Evolutionary conservation across 1,140 invertebrate genomes (phyloP), one percentile per base, ranked within the genome.

Genomic region (Heterodera carotae): DNA sequence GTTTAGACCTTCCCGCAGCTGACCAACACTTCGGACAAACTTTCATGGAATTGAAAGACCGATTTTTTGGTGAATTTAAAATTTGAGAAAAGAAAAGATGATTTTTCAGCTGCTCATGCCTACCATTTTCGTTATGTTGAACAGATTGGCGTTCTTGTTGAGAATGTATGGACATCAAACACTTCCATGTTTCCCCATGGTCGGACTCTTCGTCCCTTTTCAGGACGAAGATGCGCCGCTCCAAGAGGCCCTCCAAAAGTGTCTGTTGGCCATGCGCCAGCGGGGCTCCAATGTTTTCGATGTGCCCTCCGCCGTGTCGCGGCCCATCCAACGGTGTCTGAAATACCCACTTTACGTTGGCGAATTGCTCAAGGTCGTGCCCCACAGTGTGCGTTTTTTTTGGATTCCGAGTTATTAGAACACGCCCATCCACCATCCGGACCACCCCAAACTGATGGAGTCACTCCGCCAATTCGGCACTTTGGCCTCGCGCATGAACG

Each of bases 381-480:
- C 31, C 3, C 18, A 1, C 48, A 56, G 33, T 68, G 5, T 22
- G 5, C 22, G 22, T 68, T 68, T n/a, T n/a, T 27, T 71, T 71
- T 71, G 69, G 33, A 22, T 76, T 76, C n/a, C n/a, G n/a, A n/a
- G n/a, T n/a, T n/a, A n/a, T 78, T 77, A 76, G 60, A 78, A 78
- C 31, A 78, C 84, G 67, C 64, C 84, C 75, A 69, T 75, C 77
- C 43, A 84, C 59, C 84, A 85, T 62, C 56, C 69, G 4, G 84
- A 86, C 77, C 84, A 85, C 68, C 84, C 84, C 10, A 85, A 85
- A 73, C 34, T 85, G 15, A 76, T 80, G 67, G 84, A 86, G 75
- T 81, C 84, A 7, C 64, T 82, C 18, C 78, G 83, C 70, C 84
- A 86, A 64, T 80, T 85, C 77, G 81, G 77, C 7, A 76, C 76